Evolutionary conservation across 2,113 vertebrate genomes (phyloP).

Genomic region (Apodemus sylvaticus): DNA sequence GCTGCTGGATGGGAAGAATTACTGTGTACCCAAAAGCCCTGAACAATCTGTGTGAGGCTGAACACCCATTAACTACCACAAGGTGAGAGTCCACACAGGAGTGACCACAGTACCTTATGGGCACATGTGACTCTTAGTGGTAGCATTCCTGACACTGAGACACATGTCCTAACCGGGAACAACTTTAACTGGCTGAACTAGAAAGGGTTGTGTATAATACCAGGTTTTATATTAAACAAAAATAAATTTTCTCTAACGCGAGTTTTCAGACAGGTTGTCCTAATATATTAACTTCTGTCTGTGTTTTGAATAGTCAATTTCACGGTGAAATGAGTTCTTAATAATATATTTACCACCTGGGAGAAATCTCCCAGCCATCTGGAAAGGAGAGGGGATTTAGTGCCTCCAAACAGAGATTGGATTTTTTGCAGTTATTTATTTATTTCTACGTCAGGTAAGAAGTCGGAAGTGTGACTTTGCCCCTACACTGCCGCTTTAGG

Average conservation of each 20-base stretch:
- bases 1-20: neutral
- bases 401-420: constrained; percentile 87
- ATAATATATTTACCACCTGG: constrained; percentile 93
- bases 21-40: neutral
- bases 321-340: constrained; percentile 93
- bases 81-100: fast-evolving
- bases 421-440: constrained; percentile 81
- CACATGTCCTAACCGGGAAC: constrained; percentile 44
- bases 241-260: constrained; percentile 88
- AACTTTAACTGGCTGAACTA: constrained; percentile 70
- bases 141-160: neutral
- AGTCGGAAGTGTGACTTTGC: constrained; percentile 48
- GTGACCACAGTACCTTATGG: neutral
- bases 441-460: constrained; percentile 58
- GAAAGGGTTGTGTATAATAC: constrained; percentile 79
- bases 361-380: constrained; percentile 92
- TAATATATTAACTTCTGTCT: constrained; percentile 92
- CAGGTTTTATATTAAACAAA: constrained; percentile 87
- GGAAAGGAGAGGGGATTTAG: constrained; percentile 89
- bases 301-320: constrained; percentile 93
- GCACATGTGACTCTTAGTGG: neutral
- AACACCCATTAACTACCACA: neutral
- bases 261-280: constrained; percentile 90
- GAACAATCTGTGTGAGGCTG: neutral
- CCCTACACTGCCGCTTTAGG: neutral